These are phyloP conservation scores for Stegostoma tigrinum DNA, from an alignment of 2,113 vertebrate species.

Conservation along the genomic window DNA sequence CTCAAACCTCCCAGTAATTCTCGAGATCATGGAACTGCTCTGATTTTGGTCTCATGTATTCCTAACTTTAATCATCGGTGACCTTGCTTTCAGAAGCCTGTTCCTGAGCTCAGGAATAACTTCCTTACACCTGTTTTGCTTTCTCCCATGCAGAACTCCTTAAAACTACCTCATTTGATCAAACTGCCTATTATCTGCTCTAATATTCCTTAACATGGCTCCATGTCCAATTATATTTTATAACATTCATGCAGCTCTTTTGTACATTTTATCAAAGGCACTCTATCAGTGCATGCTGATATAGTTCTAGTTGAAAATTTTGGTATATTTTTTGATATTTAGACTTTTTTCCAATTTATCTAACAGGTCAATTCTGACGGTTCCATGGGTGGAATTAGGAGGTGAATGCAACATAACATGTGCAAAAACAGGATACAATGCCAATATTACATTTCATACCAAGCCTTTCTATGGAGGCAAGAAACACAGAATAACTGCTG, in stretches of 20 bases:
- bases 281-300: neutral
- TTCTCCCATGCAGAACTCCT: neutral
- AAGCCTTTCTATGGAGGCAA: constrained; percentile 98
- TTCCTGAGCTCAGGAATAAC: neutral
- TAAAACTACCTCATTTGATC: neutral
- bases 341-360: constrained; percentile 23
- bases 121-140: neutral
- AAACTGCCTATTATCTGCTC: neutral
- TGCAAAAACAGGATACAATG: constrained; percentile 90
- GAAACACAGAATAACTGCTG: constrained; percentile 97
- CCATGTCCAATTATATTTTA: neutral
- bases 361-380: constrained; percentile 91
- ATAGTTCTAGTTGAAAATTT: neutral
- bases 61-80: neutral
- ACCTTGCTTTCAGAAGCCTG: neutral
- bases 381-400: constrained; percentile 97
- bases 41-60: neutral
- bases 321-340: neutral
- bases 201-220: neutral
- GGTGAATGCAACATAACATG: constrained; percentile 94
- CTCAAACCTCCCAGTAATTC: no score
- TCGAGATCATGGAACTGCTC: neutral
- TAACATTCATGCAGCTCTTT: neutral
- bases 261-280: neutral
- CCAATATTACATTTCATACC: constrained; percentile 91